Conservation (phyloP, 1,140 invertebrate genomes). For the Drosophila kurseongensis region DNA sequence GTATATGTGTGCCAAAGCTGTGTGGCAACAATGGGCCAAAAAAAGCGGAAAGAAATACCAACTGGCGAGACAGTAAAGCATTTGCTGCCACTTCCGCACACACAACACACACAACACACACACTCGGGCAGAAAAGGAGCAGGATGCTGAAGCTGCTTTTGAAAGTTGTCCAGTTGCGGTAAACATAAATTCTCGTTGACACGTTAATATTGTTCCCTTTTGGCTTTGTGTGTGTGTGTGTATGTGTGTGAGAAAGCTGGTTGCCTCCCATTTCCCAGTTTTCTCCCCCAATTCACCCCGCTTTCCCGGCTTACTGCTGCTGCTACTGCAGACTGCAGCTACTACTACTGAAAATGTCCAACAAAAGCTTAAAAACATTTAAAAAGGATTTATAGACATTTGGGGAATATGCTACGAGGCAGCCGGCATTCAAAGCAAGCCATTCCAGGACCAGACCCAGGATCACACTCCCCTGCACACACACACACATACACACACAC, state of each 20-base stretch:
- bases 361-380: conserved; percentile 84
- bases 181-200: conserved; percentile 83
- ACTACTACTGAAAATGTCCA: conserved; percentile 73
- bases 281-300: neutral
- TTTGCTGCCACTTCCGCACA: conserved; percentile 77
- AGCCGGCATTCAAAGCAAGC: conserved; percentile 46
- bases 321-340: conserved; percentile 42
- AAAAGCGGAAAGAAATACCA: conserved; percentile 62
- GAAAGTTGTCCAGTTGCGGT: conserved; percentile 83
- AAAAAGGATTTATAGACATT: conserved; percentile 84
- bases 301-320: conserved; percentile 23
- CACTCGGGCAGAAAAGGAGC: conserved; percentile 12
- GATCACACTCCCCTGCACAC: conserved; percentile 31
- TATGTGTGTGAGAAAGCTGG: conserved; percentile 10
- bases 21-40: conserved; percentile 52
- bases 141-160: conserved; percentile 75
- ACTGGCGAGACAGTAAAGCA: conserved; percentile 81
- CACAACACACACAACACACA: neutral
- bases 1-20: conserved; percentile 55
- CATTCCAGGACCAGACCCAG: conserved; percentile 34
- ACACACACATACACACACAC: conserved; percentile 9
- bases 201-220: conserved; percentile 83
- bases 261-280: neutral
- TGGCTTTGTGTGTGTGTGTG: conserved; percentile 55
- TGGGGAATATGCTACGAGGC: conserved; percentile 77